These are phyloP conservation scores for Anas georgica DNA, from an alignment of 2,797 vertebrate genomes.

Conservation along the genomic window DNA sequence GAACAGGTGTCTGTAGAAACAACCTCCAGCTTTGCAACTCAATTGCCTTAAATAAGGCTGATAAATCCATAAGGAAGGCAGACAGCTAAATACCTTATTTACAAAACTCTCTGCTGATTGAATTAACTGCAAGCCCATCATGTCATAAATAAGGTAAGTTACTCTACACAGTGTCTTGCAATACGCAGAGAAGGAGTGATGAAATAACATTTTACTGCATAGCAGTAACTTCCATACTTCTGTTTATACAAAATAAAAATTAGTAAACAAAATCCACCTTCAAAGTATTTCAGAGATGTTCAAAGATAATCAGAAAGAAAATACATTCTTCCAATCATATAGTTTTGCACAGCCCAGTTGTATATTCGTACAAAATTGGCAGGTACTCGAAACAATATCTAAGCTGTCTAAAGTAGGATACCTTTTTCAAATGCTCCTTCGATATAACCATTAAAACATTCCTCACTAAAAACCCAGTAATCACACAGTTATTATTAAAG, in stretches of 20 bases:
- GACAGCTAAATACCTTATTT: neutral
- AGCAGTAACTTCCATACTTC: neutral
- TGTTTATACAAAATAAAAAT: neutral
- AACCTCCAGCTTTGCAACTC: neutral
- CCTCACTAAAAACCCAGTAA: neutral
- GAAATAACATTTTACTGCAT: neutral
- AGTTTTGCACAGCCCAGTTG: neutral
- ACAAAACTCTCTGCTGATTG: neutral
- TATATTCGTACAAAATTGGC: neutral
- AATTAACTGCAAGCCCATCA: neutral
- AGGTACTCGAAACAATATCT: neutral
- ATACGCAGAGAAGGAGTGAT: neutral
- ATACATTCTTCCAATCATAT: neutral
- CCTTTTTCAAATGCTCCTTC: neutral
- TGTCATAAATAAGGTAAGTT: neutral
- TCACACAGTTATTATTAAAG: neutral
- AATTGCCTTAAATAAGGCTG: neutral
- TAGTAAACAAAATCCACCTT: neutral
- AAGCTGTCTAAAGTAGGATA: neutral
- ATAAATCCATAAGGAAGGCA: neutral
- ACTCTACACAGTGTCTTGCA: neutral
- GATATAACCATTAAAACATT: neutral
- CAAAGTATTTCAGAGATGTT: neutral
- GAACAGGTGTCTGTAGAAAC: neutral
- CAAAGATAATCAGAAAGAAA: neutral